Percentiles rank a stretch among this genome's conserved stretches.
Evolutionary conservation across 2,113 vertebrate genomes (phyloP).

Genomic region (Laterallus jamaicensis): DNA sequence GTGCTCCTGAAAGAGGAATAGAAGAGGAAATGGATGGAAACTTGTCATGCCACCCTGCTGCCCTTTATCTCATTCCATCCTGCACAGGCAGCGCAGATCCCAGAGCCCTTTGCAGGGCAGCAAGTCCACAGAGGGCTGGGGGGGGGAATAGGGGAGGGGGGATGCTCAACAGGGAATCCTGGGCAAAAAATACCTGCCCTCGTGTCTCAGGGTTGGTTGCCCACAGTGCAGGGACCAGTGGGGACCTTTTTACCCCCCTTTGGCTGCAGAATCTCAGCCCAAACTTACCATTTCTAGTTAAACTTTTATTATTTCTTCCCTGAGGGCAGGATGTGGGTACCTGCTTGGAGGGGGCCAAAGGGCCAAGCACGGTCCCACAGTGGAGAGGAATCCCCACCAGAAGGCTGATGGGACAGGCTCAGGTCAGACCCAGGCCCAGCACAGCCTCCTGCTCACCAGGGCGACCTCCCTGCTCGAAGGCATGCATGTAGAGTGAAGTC

Average conservation of each 20-base stretch:
- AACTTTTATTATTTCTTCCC: not conserved
- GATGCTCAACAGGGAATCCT: not conserved
- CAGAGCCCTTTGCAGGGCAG: not conserved
- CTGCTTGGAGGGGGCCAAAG: not conserved
- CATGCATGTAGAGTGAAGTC: slow-evolving; percentile 13
- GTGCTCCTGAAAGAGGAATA: not conserved
- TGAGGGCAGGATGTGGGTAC: rapidly evolving
- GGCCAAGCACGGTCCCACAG: rapidly evolving
- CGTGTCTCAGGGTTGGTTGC: no score
- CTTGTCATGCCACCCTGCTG: no score
- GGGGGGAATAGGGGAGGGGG: no score
- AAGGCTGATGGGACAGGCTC: rapidly evolving
- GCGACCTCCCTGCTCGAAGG: not conserved
- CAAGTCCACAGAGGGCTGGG: rapidly evolving
- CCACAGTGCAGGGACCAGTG: rapidly evolving
- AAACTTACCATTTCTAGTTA: not conserved
- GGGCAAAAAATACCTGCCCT: not conserved
- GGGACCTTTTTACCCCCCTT: not conserved
- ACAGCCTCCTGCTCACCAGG: not conserved
- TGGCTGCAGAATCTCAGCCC: not conserved
- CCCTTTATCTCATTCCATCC: not conserved
- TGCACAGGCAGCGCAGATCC: no score
- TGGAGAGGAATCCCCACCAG: not conserved
- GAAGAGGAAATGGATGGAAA: not conserved
- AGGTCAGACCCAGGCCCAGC: not conserved